phyloP scores from a whole-genome alignment of 2,888 invertebrate genomes.

The Machimus atricapillus region DNA sequence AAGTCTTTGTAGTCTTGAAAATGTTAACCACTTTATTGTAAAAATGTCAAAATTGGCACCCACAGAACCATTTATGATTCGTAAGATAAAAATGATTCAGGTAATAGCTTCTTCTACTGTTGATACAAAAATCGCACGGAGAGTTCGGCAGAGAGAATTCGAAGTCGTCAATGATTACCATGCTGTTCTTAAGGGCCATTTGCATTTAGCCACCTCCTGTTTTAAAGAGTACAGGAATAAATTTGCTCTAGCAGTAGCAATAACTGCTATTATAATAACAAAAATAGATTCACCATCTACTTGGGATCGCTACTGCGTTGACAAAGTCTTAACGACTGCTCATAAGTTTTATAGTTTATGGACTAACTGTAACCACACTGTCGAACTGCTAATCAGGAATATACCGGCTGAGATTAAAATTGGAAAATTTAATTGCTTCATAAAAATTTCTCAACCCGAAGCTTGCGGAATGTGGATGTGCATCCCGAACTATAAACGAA shows the following conservation, averaged over 20 bases:
- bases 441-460: slow-evolving; percentile 46
- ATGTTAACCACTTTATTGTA: slow-evolving; percentile 54
- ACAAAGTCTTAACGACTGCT: slow-evolving; percentile 57
- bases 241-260: slow-evolving; percentile 56
- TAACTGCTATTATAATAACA: slow-evolving; percentile 54
- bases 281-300: slow-evolving; percentile 59
- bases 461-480: slow-evolving; percentile 54
- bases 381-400: slow-evolving; percentile 53
- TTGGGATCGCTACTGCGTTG: slow-evolving; percentile 55
- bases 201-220: slow-evolving; percentile 55
- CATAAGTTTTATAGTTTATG: slow-evolving; percentile 55
- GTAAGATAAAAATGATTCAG: slow-evolving; percentile 54
- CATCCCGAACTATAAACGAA: slow-evolving; percentile 54
- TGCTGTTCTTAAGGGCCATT: slow-evolving; percentile 53
- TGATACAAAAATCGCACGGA: slow-evolving; percentile 43
- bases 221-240: slow-evolving; percentile 54
- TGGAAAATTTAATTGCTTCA: slow-evolving; percentile 55
- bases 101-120: slow-evolving; percentile 53
- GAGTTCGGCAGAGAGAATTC: slow-evolving; percentile 53
- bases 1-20: slow-evolving; percentile 53
- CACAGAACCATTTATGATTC: slow-evolving; percentile 50
- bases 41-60: slow-evolving; percentile 52
- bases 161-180: slow-evolving; percentile 55
- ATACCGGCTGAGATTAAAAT: slow-evolving; percentile 55
- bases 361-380: slow-evolving; percentile 52